A percentile compares a stretch with the other conserved stretches of the same genome.
These are phyloP conservation scores for Bruchidius siliquastri DNA, from an alignment of 2,888 invertebrate genomes.

Conservation along the genomic window DNA sequence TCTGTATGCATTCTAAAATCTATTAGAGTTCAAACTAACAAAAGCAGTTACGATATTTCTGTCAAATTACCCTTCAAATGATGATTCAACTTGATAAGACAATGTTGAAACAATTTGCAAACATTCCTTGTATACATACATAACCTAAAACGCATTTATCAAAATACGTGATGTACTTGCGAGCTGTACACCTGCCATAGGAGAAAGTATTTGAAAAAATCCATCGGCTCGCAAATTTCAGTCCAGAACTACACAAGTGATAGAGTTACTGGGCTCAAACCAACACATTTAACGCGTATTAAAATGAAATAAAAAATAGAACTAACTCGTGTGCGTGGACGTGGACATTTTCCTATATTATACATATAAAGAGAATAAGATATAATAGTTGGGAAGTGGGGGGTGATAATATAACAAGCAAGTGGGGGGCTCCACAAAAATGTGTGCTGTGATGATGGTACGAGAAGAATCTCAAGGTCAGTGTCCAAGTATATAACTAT, in stretches of 20 bases:
- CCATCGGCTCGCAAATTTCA: background rate
- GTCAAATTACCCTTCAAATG: too few species aligned
- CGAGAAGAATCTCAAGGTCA: slow-evolving; percentile 20
- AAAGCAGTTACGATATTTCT: too few species aligned
- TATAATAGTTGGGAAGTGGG: background rate
- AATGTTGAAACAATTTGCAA: too few species aligned
- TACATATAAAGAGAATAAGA: background rate
- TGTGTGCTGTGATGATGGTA: slow-evolving; percentile 25
- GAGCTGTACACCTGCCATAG: too few species aligned
- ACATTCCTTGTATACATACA: too few species aligned
- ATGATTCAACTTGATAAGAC: too few species aligned
- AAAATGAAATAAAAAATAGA: background rate
- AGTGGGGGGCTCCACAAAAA: slow-evolving; percentile 7
- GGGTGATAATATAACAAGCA: background rate
- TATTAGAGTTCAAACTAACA: too few species aligned
- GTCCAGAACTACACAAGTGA: background rate
- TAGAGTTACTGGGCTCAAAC: background rate
- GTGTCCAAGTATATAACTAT: slow-evolving; percentile 9
- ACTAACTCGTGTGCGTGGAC: background rate
- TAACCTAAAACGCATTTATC: too few species aligned
- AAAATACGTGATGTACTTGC: too few species aligned
- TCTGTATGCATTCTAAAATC: too few species aligned
- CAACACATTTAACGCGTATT: background rate
- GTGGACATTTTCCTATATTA: background rate
- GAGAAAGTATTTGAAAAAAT: background rate